Evolutionary conservation across 2,888 invertebrate genomes (phyloP).

Genomic region (Meghimatium bilineatum): DNA sequence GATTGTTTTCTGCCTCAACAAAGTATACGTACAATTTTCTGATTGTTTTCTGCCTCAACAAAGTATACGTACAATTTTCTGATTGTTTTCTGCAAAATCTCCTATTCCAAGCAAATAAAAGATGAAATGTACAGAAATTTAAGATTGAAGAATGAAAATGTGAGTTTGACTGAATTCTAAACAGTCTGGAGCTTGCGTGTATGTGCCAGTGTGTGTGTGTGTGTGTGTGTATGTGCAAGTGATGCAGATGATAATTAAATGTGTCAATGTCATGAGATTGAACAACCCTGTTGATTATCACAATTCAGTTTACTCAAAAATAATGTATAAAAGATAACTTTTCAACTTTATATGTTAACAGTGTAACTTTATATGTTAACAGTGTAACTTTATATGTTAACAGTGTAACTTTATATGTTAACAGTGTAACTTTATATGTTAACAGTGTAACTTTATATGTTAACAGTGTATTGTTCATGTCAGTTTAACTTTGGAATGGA

Average conservation of each 20-base stretch:
- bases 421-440: conserved; percentile 8
- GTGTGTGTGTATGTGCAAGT: no score
- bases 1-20: no score
- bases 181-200: no score
- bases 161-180: no score
- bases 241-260: no score
- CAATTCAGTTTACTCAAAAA: conserved; percentile 31
- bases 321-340: conserved; percentile 3
- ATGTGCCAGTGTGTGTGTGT: no score
- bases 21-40: no score
- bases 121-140: neutral
- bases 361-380: conserved; percentile 4
- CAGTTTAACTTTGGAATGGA: conserved; percentile 22
- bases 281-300: conserved; percentile 36
- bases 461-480: conserved; percentile 22
- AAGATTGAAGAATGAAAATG: neutral
- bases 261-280: conserved; percentile 8
- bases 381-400: conserved; percentile 19
- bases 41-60: no score
- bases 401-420: conserved; percentile 3
- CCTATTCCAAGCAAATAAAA: neutral
- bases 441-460: conserved; percentile 13
- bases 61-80: no score
- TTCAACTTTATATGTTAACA: neutral
- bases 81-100: no score